Conservation (phyloP, 2,113 vertebrate genomes). For the Megalops atlanticus region DNA sequence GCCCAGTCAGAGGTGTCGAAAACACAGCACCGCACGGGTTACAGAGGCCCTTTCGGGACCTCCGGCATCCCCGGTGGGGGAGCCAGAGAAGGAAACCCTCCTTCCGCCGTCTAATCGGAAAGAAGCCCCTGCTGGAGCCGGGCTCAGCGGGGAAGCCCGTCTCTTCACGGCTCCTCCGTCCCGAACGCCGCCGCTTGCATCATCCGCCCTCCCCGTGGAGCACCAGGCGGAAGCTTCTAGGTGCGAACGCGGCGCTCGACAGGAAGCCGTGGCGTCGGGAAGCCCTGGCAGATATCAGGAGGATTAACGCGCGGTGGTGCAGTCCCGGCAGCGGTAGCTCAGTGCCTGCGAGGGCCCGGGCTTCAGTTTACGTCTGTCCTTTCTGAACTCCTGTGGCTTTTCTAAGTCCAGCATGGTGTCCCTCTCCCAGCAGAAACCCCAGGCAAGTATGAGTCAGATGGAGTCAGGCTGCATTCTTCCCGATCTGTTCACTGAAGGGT, state of each 20-base stretch:
- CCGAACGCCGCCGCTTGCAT: too few species aligned
- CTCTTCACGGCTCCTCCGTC: background rate
- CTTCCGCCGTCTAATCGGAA: background rate
- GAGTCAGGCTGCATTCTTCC: background rate
- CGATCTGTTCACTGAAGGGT: background rate
- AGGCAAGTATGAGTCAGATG: background rate
- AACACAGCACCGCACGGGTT: background rate
- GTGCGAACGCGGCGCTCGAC: background rate
- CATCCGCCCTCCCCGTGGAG: background rate
- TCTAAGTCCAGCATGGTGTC: background rate
- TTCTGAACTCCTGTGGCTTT: background rate
- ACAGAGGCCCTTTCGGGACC: background rate
- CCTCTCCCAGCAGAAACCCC: background rate
- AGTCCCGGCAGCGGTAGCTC: background rate
- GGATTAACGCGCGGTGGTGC: background rate
- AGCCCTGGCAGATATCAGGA: background rate
- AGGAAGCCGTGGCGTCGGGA: background rate
- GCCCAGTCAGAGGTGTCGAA: background rate
- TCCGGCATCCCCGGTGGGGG: background rate
- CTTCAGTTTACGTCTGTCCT: background rate
- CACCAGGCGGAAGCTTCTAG: background rate
- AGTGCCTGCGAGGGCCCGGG: too few species aligned
- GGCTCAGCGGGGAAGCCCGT: background rate
- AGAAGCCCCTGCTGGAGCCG: background rate
- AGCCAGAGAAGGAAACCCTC: background rate